Percentiles rank a stretch among this genome's conserved stretches.
These are phyloP conservation scores for Neria commutata DNA, from an alignment of 2,888 invertebrate genomes.

Conservation along the genomic window DNA sequence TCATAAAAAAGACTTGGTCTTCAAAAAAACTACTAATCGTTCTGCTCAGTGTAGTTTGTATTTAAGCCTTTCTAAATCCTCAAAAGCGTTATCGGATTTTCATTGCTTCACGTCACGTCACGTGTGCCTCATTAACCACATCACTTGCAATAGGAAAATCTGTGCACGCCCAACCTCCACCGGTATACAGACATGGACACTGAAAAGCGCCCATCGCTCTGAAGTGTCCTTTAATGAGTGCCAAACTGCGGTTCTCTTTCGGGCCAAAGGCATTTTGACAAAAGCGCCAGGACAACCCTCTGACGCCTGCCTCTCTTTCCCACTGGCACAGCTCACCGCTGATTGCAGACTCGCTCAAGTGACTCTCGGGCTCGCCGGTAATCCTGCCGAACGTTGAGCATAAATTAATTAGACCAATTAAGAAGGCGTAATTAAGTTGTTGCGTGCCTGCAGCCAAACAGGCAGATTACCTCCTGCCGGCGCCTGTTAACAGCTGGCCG, in stretches of 20 bases:
- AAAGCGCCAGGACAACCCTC: constrained; percentile 7
- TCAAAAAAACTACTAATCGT: too few species aligned
- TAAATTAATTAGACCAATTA: constrained; percentile 62
- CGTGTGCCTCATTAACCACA: constrained; percentile 57
- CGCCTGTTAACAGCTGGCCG: neutral
- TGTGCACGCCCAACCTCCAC: constrained; percentile 9
- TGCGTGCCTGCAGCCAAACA: constrained; percentile 45
- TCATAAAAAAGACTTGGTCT: too few species aligned
- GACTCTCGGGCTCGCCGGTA: too few species aligned
- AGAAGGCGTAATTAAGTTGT: constrained; percentile 60
- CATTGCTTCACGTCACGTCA: constrained; percentile 37
- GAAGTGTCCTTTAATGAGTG: neutral
- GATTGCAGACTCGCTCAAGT: too few species aligned
- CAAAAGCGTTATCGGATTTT: constrained; percentile 23
- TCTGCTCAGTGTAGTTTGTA: neutral
- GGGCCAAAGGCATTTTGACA: neutral
- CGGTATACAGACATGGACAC: too few species aligned
- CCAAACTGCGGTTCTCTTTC: neutral
- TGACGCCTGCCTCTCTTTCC: neutral
- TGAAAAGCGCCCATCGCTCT: constrained; percentile 12
- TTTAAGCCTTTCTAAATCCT: too few species aligned
- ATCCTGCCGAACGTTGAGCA: constrained; percentile 52
- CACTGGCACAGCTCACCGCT: neutral
- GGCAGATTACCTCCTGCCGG: constrained; percentile 9
- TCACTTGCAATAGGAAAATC: constrained; percentile 49